Evolutionary conservation across 2,888 invertebrate species (phyloP), one percentile per base, ranked within the genome.

Genomic region (Troilus luridus): DNA sequence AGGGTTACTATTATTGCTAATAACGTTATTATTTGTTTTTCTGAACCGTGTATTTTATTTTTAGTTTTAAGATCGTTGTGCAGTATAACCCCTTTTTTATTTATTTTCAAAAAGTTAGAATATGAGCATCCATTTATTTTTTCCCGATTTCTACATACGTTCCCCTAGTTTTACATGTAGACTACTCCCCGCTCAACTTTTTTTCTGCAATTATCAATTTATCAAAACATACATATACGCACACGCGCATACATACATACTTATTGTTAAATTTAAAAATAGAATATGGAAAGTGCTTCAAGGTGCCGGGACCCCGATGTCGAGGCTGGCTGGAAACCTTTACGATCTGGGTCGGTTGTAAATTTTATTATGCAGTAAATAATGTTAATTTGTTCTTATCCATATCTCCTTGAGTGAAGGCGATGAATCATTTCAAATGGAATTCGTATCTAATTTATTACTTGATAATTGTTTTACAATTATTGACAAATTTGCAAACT

Each of bases 281-380:
- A 77, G 72, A 27, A 41, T 77, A 77, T 19, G 0, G 72, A 77
- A 77, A 77, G 56, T n/a, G n/a, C 85, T 85, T 0, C 56, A 54
- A 85, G 56, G 85, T 54, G 56, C 19, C 54, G 19, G 56, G n/a
- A n/a, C 7, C n/a, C 8, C 9, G 41, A 85, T n/a, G 56, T 56
- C 85, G 85, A 85, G 85, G 85, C 12, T 54, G 85, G 56, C 85
- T 85, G 85, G 85, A 85, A 85, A 85, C 85, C 85, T 85, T 85
- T 85, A 85, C 56, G 6, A 58, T 58, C 85, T 56, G 56, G 85
- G 85, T 58, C 85, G 85, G n/a, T n/a, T 85, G 56, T 85, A 85
- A 85, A 58, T 58, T 85, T 85, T 85, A 85, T 56, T 7, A n/a
- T 85, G 56, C 85, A 56, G 81, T 85, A 85, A 85, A 85, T 85